Conservation (phyloP, 2,888 invertebrate species). For the Dolomedes plantarius region DNA sequence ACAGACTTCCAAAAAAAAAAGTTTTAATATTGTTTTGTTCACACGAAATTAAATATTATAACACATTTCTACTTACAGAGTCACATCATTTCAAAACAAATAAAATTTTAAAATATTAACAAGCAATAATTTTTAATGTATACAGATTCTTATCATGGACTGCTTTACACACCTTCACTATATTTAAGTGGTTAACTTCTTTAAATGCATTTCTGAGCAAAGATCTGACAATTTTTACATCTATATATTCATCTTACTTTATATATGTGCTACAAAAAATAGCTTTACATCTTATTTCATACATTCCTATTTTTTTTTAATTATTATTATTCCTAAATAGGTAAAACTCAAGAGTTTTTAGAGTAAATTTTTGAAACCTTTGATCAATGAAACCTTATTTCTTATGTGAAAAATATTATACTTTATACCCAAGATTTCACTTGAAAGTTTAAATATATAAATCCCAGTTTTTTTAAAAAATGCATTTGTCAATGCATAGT, state of each 20-base stretch:
- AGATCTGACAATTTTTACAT: neutral
- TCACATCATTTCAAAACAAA: conserved; percentile 34
- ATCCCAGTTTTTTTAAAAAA: no score
- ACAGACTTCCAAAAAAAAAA: conserved; percentile 6
- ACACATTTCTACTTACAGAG: conserved; percentile 28
- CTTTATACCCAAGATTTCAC: no score
- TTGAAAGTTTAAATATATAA: no score
- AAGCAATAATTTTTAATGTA: conserved; percentile 36
- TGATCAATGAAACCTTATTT: no score
- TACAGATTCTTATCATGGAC: conserved; percentile 7
- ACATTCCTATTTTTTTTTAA: no score
- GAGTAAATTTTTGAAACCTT: no score
- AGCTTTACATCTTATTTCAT: neutral
- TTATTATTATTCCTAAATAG: no score
- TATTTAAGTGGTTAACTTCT: neutral
- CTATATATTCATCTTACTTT: neutral
- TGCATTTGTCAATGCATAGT: no score
- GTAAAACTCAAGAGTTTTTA: no score
- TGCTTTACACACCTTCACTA: neutral
- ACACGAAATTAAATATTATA: conserved; percentile 29
- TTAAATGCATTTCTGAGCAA: conserved; percentile 2
- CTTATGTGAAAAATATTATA: no score
- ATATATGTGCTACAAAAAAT: neutral
- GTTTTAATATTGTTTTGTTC: conserved; percentile 27
- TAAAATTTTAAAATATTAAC: conserved; percentile 54